A percentile compares a stretch with the other conserved stretches of the same genome.
Conservation (phyloP, 2,888 invertebrate species). For the Cantharis rustica region DNA sequence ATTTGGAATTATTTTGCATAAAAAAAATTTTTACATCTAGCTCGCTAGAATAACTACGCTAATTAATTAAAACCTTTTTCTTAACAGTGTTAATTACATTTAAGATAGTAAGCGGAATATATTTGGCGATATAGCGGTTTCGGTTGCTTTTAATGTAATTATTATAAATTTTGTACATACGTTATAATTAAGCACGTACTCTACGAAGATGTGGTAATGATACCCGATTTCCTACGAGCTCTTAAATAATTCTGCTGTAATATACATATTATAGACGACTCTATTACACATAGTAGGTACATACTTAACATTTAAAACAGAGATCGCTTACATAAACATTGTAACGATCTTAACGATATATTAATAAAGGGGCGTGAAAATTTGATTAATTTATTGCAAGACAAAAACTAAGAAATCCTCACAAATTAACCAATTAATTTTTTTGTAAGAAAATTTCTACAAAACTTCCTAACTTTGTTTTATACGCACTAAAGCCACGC, state of each 20-base stretch:
- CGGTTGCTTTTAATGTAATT: not conserved
- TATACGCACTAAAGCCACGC: too few species aligned
- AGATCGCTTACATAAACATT: not conserved
- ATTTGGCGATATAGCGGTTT: not conserved
- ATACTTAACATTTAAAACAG: not conserved
- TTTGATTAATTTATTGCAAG: not conserved
- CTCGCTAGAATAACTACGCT: not conserved
- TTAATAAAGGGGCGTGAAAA: not conserved
- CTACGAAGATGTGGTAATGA: not conserved
- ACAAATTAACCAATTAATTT: not conserved
- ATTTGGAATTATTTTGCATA: not conserved
- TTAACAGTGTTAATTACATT: not conserved
- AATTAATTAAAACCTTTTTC: not conserved
- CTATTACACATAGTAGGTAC: not conserved
- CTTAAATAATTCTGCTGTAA: not conserved
- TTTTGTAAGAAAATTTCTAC: too few species aligned
- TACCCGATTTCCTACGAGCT: not conserved
- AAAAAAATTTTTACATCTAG: not conserved
- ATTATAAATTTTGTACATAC: not conserved
- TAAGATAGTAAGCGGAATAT: not conserved
- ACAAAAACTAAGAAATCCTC: not conserved
- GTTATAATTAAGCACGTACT: not conserved
- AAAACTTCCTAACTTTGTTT: too few species aligned
- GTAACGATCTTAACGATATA: too few species aligned
- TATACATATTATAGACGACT: not conserved